A percentile compares a stretch with the other conserved stretches of the same genome.
Conservation (phyloP, 2,797 vertebrate genomes). For the Halcyon chelicuti region DNA sequence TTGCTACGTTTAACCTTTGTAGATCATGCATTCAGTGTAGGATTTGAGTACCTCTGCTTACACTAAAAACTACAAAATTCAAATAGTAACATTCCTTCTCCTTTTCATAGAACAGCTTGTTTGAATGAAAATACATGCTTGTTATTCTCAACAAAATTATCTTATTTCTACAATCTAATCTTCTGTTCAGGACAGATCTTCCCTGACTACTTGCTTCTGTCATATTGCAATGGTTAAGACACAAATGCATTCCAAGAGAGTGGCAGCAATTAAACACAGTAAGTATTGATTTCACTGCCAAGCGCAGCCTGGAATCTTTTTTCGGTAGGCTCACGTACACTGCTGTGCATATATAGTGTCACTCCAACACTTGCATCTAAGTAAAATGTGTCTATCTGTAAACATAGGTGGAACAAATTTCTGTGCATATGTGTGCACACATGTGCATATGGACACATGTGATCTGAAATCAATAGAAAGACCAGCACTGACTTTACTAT, state of each 20-base stretch:
- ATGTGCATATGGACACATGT: not conserved
- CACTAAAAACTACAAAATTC: slow-evolving; percentile 17
- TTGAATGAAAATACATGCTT: not conserved
- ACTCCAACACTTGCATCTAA: not conserved
- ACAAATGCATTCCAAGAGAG: not conserved
- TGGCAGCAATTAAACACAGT: not conserved
- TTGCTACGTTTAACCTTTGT: slow-evolving; percentile 31
- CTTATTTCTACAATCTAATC: not conserved
- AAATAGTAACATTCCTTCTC: not conserved
- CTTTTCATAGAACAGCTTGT: not conserved
- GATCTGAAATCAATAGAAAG: not conserved
- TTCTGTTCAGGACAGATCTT: not conserved
- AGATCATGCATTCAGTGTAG: slow-evolving; percentile 30
- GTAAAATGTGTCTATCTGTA: not conserved
- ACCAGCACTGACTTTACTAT: not conserved
- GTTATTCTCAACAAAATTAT: not conserved
- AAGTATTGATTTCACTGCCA: not conserved
- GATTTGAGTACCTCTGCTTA: slow-evolving; percentile 34
- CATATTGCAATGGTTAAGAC: not conserved
- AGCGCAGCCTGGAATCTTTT: not conserved
- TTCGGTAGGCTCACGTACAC: accelerated
- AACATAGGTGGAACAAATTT: not conserved
- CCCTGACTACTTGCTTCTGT: not conserved
- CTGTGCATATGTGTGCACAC: too few relatives aligned
- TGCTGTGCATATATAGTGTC: not conserved